Conservation (phyloP, 53 echinoderm and acorn worm species). For the Hippasteria phrygiana region DNA sequence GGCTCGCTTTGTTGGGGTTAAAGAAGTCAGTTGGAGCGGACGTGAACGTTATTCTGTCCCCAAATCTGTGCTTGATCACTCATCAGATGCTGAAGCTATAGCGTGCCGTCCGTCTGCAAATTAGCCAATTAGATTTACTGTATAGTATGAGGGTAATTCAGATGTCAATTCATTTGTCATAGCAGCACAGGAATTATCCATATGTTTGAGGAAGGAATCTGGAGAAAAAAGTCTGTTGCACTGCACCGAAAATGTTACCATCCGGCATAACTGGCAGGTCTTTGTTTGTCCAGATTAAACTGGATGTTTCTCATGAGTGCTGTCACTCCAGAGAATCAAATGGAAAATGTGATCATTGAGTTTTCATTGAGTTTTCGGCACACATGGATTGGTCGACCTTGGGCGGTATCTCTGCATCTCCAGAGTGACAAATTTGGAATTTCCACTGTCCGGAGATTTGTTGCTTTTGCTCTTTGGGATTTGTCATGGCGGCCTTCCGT, state of each 20-base stretch:
- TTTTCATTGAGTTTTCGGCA: too few relatives aligned
- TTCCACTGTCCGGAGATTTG: background rate
- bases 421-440: background rate
- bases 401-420: background rate
- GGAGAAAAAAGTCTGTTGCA: background rate
- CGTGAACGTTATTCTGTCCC: background rate
- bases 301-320: too few relatives aligned
- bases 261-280: too few relatives aligned
- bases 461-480: background rate
- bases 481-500: constrained; percentile 32
- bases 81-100: constrained; percentile 2
- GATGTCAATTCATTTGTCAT: background rate
- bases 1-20: background rate
- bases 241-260: too few relatives aligned
- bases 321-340: too few relatives aligned
- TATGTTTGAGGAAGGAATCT: background rate
- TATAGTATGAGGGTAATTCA: background rate
- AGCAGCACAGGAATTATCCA: background rate
- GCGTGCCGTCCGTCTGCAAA: constrained; percentile 7
- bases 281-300: too few relatives aligned
- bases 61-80: constrained; percentile 34
- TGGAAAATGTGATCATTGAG: too few relatives aligned
- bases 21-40: background rate
- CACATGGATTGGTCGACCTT: background rate
- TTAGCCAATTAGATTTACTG: constrained; percentile 12